A percentile compares a stretch with the other conserved stretches of the same genome.
phyloP scores from a whole-genome alignment of 30 jellyfish, hydroid and myxozoan genomes.

The Mastigias papua region DNA sequence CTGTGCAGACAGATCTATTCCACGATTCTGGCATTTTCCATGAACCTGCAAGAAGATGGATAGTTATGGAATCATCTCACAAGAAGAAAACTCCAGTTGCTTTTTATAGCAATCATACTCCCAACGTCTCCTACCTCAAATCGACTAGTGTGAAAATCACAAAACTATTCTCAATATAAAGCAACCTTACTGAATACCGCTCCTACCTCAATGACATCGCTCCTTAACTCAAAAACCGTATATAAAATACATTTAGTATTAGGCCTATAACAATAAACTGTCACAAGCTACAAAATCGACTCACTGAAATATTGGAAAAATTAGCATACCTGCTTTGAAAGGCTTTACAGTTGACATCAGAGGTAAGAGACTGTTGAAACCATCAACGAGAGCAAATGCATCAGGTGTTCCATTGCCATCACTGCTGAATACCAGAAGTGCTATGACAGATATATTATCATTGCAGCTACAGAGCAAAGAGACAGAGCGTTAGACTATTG shows the following conservation, averaged over 20 bases:
- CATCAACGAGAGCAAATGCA: conserved; percentile 47
- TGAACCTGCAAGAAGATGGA: conserved; percentile 20
- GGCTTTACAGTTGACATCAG: not conserved
- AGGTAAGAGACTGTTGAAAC: conserved; percentile 19
- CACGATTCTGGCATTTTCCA: conserved; percentile 52
- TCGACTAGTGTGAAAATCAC: too few relatives aligned
- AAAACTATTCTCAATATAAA: too few relatives aligned
- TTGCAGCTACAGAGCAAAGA: conserved; percentile 30
- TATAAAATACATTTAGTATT: too few relatives aligned
- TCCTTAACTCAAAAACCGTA: too few relatives aligned
- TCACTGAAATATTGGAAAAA: not conserved
- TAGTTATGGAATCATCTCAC: not conserved
- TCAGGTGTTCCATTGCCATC: conserved; percentile 67
- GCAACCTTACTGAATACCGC: too few relatives aligned
- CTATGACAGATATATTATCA: conserved; percentile 23
- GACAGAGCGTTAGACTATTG: not conserved
- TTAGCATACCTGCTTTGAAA: conserved; percentile 20
- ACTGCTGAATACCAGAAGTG: conserved; percentile 60
- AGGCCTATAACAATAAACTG: too few relatives aligned
- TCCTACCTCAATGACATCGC: too few relatives aligned
- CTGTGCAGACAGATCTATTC: not conserved
- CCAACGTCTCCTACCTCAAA: too few relatives aligned
- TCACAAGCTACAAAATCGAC: too few relatives aligned
- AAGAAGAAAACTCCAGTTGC: too few relatives aligned
- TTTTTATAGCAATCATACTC: too few relatives aligned